A percentile compares a stretch with the other conserved stretches of the same genome.
Conservation (phyloP, 1,140 invertebrate species). For the Oreohelix idahoensis region DNA sequence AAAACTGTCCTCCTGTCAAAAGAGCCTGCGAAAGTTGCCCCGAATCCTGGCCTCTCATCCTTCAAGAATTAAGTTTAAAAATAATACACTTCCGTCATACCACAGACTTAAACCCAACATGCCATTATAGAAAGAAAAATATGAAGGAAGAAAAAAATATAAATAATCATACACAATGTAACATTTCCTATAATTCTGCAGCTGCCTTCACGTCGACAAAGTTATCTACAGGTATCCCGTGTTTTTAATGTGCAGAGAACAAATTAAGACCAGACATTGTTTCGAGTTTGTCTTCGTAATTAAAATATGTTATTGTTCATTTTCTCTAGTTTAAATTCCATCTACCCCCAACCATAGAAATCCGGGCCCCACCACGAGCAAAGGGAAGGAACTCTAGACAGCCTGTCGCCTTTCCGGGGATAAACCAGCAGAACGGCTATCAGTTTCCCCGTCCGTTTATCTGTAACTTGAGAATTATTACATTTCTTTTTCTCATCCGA, state of each 20-base stretch:
- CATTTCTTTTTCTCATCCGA: conserved; percentile 18
- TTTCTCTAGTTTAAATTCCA: not conserved
- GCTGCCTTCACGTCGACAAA: not conserved
- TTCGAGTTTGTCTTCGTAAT: not conserved
- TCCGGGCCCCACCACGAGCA: not conserved
- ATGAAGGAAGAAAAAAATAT: too few species aligned
- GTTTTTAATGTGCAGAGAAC: not conserved
- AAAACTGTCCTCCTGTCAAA: too few species aligned
- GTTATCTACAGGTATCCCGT: not conserved
- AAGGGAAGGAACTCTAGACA: conserved; percentile 24
- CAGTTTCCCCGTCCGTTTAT: conserved; percentile 26
- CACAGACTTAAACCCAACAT: too few species aligned
- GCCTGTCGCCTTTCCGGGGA: conserved; percentile 19
- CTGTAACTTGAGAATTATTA: conserved; percentile 38
- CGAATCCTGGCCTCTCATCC: too few species aligned
- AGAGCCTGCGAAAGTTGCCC: too few species aligned
- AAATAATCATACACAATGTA: too few species aligned
- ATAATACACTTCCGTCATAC: too few species aligned
- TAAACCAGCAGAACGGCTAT: conserved; percentile 25
- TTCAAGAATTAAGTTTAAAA: too few species aligned
- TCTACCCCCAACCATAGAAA: not conserved
- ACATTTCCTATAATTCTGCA: not conserved
- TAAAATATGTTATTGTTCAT: conserved; percentile 4
- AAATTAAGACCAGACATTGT: not conserved
- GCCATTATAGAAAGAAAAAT: too few species aligned